These are phyloP conservation scores for Emydura subglobosa DNA, from an alignment of 2,113 vertebrate species.

Conservation along the genomic window DNA sequence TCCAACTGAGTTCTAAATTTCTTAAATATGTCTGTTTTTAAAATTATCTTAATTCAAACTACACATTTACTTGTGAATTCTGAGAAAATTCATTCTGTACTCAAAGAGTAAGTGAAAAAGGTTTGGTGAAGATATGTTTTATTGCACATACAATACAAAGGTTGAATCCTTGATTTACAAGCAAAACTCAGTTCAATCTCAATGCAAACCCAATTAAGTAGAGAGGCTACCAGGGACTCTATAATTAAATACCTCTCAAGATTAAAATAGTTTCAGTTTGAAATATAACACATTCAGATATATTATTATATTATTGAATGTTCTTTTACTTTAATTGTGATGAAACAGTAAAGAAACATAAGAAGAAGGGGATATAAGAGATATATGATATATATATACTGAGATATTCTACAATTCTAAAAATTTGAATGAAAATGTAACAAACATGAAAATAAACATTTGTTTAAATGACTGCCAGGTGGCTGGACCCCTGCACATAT, in stretches of 20 bases:
- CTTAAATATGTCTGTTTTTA: background rate
- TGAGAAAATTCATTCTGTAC: background rate
- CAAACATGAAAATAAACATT: background rate
- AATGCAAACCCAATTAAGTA: background rate
- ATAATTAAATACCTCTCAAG: background rate
- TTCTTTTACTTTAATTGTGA: background rate
- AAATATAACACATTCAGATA: background rate
- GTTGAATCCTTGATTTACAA: background rate
- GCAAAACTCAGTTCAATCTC: background rate
- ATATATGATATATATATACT: background rate
- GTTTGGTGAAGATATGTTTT: background rate
- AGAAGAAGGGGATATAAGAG: background rate
- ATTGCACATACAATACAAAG: background rate
- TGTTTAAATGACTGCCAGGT: background rate
- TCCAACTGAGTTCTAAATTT: background rate
- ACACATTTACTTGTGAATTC: background rate
- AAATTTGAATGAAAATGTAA: background rate
- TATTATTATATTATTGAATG: accelerated
- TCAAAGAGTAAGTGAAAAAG: background rate
- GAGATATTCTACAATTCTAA: background rate
- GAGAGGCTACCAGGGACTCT: background rate
- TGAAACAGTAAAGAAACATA: background rate
- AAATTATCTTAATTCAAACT: background rate
- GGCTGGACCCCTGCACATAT: background rate
- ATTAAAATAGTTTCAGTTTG: background rate